Conservation (phyloP, 2,888 invertebrate species). For the Hirtodrosophila trivittata region DNA sequence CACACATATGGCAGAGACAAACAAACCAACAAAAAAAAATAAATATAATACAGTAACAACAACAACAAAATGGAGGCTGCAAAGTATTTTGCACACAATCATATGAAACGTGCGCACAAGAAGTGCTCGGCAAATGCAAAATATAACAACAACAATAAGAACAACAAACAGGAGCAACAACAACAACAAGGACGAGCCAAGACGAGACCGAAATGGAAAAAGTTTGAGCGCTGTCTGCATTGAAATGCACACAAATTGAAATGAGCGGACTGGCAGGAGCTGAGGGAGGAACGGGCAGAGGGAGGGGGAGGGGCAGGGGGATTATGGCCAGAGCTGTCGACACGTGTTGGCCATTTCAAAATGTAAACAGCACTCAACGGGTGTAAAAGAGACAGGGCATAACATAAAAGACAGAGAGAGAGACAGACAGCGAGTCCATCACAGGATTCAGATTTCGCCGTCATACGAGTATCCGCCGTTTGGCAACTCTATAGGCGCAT, state of each 20-base stretch:
- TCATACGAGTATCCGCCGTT: conserved; percentile 27
- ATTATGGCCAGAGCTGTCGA: conserved; percentile 32
- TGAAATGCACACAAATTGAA: conserved; percentile 77
- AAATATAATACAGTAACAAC: conserved; percentile 7
- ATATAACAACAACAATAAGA: conserved; percentile 37
- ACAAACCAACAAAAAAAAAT: not conserved
- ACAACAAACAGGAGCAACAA: conserved; percentile 8
- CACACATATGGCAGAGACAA: not conserved
- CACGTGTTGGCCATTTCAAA: conserved; percentile 80
- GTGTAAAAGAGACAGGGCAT: too few relatives aligned
- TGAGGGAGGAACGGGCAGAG: not conserved
- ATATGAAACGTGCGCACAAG: conserved; percentile 66
- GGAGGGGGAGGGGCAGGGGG: not conserved
- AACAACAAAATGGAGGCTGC: conserved; percentile 26
- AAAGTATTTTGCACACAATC: conserved; percentile 77
- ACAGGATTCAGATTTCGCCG: conserved; percentile 36
- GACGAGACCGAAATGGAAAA: conserved; percentile 65
- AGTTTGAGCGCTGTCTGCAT: conserved; percentile 66
- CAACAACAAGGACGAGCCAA: conserved; percentile 26
- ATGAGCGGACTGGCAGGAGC: conserved; percentile 45
- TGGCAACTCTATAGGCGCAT: conserved; percentile 69
- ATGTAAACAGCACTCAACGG: conserved; percentile 62
- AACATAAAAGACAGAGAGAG: too few relatives aligned
- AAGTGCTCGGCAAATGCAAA: conserved; percentile 52
- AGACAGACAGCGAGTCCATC: conserved; percentile 53